A percentile compares a stretch with the other conserved stretches of the same genome.
Conservation (phyloP, 2,888 invertebrate species). For the Phaedon cochleariae region DNA sequence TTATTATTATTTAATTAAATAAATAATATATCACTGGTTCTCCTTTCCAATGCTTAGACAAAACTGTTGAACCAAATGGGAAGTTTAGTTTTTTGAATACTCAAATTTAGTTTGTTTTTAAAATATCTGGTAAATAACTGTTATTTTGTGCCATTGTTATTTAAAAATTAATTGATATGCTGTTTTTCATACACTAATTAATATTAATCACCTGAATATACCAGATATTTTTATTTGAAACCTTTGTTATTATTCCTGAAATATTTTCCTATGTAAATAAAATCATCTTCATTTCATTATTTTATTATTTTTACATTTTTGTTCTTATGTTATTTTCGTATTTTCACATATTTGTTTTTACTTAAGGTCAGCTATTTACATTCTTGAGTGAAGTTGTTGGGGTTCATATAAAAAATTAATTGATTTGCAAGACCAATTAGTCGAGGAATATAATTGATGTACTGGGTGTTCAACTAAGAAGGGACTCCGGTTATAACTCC, state of each 20-base stretch:
- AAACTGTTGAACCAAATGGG: constrained; percentile 5
- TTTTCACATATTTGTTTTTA: no score
- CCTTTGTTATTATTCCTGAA: constrained; percentile 12
- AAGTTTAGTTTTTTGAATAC: constrained; percentile 17
- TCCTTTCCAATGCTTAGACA: background rate
- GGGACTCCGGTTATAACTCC: no score
- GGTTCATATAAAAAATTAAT: no score
- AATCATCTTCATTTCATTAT: constrained; percentile 26
- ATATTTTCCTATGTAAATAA: constrained; percentile 31
- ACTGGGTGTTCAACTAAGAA: no score
- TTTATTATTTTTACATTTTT: constrained; percentile 11
- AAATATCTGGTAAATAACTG: constrained; percentile 24
- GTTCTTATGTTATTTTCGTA: no score
- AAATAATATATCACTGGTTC: background rate
- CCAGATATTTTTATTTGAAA: constrained; percentile 35
- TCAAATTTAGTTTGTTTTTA: constrained; percentile 16
- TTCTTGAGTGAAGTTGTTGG: no score
- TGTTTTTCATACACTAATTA: background rate
- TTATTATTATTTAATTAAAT: background rate
- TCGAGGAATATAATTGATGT: no score
- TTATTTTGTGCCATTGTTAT: constrained; percentile 1
- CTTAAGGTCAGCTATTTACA: no score
- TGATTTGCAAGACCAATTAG: no score
- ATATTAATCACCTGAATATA: constrained; percentile 1
- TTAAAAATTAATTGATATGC: background rate